Conservation (phyloP, 1,140 invertebrate genomes). For the Drosophila erecta region DNA sequence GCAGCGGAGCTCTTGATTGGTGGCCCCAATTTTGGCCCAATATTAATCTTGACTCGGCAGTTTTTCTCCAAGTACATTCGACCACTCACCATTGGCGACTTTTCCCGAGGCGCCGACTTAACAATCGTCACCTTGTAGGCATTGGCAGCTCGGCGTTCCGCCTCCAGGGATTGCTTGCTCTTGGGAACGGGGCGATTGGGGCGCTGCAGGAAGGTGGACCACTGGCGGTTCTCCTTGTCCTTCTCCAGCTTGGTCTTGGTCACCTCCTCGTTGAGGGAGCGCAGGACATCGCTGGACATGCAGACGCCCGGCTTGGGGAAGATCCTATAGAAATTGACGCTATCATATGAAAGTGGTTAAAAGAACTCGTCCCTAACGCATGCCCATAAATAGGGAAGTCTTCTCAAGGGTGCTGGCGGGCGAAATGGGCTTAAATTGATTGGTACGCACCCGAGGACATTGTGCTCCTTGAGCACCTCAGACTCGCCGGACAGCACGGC, state of each 20-base stretch:
- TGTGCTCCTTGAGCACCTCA: slow-evolving; percentile 88
- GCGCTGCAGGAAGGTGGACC: slow-evolving; percentile 90
- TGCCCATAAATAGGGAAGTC: background rate
- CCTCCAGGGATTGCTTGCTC: slow-evolving; percentile 82
- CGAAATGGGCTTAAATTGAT: slow-evolving; percentile 49
- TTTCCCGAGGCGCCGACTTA: slow-evolving; percentile 84
- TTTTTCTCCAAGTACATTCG: background rate
- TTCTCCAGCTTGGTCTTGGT: slow-evolving; percentile 85
- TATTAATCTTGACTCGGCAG: no score
- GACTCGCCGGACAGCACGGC: slow-evolving; percentile 88
- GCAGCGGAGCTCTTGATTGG: no score
- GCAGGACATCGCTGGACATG: slow-evolving; percentile 89
- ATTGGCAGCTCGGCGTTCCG: slow-evolving; percentile 73
- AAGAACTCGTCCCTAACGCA: slow-evolving; percentile 27
- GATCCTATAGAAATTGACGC: slow-evolving; percentile 89
- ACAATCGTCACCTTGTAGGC: slow-evolving; percentile 86
- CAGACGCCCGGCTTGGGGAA: slow-evolving; percentile 87
- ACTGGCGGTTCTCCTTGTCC: slow-evolving; percentile 87
- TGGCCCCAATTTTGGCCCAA: background rate
- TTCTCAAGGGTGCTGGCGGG: background rate
- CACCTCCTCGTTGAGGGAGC: slow-evolving; percentile 87
- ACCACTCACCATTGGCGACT: slow-evolving; percentile 70
- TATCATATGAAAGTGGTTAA: slow-evolving; percentile 68
- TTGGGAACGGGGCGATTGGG: slow-evolving; percentile 88
- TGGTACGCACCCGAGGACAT: slow-evolving; percentile 87